A percentile compares a stretch with the other conserved stretches of the same genome.
These are phyloP conservation scores for Drepanosiphum platanoidis DNA, from an alignment of 2,888 invertebrate genomes.

Conservation along the genomic window DNA sequence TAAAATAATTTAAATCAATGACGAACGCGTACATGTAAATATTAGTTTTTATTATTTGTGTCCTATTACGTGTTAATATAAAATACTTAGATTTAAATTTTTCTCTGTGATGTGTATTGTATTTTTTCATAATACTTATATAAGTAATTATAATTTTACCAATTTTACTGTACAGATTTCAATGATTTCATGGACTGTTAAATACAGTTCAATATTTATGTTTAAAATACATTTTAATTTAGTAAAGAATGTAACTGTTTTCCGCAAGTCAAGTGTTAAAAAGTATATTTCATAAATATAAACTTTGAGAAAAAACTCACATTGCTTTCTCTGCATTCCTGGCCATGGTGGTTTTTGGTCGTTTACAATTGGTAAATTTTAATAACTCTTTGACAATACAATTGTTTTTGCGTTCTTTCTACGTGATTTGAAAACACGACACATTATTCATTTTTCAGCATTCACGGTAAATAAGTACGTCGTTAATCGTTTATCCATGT, in stretches of 20 bases:
- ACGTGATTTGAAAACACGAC: too few species aligned
- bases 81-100: conserved; percentile 6
- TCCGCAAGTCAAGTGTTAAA: not conserved
- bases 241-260: not conserved
- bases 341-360: conserved; percentile 71
- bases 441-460: too few species aligned
- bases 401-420: too few species aligned
- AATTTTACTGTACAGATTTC: not conserved
- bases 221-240: not conserved
- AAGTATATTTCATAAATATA: not conserved
- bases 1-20: conserved; percentile 22
- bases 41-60: conserved; percentile 25
- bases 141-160: not conserved
- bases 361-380: not conserved
- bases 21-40: conserved; percentile 40
- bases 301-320: conserved; percentile 73
- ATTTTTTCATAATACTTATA: not conserved
- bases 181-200: not conserved
- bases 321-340: conserved; percentile 97
- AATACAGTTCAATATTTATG: not conserved
- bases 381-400: too few species aligned
- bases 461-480: too few species aligned
- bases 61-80: not conserved
- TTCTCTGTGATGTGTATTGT: conserved; percentile 14
- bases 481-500: too few species aligned